phyloP scores from a whole-genome alignment of 2,113 vertebrate species.

The Megalops atlanticus region DNA sequence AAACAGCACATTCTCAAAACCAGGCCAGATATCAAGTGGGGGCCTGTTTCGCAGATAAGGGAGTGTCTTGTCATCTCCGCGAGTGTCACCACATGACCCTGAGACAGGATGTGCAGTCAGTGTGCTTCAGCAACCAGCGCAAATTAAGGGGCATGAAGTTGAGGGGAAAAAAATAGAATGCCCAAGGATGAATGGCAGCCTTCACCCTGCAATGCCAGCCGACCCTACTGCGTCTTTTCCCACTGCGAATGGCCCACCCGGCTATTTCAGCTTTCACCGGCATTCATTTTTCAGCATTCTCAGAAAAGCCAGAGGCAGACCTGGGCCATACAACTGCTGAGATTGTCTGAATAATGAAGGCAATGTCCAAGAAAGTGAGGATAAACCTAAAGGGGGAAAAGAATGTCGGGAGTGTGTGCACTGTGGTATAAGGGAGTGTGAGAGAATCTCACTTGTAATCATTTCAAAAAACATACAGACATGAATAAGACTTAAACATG shows the following conservation, averaged over 20 bases:
- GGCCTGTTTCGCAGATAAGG: slow-evolving; percentile 53
- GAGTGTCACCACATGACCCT: slow-evolving; percentile 33
- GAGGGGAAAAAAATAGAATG: background rate
- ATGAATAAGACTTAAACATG: background rate
- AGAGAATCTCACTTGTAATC: background rate
- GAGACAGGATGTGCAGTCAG: background rate
- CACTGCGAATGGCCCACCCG: background rate
- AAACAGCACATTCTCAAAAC: slow-evolving; percentile 59
- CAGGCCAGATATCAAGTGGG: slow-evolving; percentile 44
- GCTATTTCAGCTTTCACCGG: background rate
- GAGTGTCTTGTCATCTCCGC: slow-evolving; percentile 31
- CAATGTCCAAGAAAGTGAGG: no score
- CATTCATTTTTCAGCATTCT: no score
- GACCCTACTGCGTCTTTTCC: background rate
- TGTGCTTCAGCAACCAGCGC: background rate
- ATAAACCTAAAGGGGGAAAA: background rate
- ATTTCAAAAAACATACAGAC: background rate
- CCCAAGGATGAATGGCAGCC: background rate
- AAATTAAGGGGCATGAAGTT: background rate
- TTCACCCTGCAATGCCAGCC: background rate
- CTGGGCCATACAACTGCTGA: no score
- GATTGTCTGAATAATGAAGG: no score
- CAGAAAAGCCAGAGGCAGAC: no score
- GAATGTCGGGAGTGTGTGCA: background rate
- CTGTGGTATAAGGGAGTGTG: background rate